A percentile compares a stretch with the other conserved stretches of the same genome.
phyloP scores from a whole-genome alignment of 2,797 vertebrate species.

The Takifugu ocellatus region DNA sequence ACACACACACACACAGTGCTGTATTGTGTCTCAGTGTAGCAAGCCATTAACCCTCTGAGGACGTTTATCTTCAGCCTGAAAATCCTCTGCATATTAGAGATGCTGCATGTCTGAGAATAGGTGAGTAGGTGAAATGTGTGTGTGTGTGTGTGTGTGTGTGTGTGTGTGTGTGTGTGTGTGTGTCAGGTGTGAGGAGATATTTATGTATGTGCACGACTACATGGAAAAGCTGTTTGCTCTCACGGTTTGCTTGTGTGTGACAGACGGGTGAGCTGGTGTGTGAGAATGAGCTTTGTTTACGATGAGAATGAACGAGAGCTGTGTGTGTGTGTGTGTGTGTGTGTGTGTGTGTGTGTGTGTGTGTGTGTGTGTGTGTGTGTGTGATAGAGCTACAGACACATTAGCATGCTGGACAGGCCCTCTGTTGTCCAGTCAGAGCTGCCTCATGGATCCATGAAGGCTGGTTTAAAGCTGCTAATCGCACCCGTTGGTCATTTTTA shows the following conservation, averaged over 20 bases:
- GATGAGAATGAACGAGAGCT: not conserved
- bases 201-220: constrained; percentile 2
- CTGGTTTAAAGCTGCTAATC: constrained; percentile 18
- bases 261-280: constrained; percentile 5
- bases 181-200: not conserved
- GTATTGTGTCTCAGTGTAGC: not conserved
- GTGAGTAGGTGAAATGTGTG: not conserved
- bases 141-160: not conserved
- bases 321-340: constrained; percentile 7
- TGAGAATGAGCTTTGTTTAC: constrained; percentile 2
- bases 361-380: constrained; percentile 3
- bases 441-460: constrained; percentile 21
- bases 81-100: constrained; percentile 10
- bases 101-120: not conserved
- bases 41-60: not conserved
- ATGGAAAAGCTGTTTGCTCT: constrained; percentile 15
- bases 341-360: constrained; percentile 10
- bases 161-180: not conserved
- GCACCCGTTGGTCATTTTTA: constrained; percentile 10
- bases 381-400: constrained; percentile 3
- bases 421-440: constrained; percentile 29
- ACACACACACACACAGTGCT: not conserved
- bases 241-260: too few species aligned
- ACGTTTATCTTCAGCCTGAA: constrained; percentile 8
- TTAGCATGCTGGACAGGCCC: constrained; percentile 33